A percentile compares a stretch with the other conserved stretches of the same genome.
These are phyloP conservation scores for Lacanobia oleracea DNA, from an alignment of 2,888 invertebrate genomes.

Conservation along the genomic window DNA sequence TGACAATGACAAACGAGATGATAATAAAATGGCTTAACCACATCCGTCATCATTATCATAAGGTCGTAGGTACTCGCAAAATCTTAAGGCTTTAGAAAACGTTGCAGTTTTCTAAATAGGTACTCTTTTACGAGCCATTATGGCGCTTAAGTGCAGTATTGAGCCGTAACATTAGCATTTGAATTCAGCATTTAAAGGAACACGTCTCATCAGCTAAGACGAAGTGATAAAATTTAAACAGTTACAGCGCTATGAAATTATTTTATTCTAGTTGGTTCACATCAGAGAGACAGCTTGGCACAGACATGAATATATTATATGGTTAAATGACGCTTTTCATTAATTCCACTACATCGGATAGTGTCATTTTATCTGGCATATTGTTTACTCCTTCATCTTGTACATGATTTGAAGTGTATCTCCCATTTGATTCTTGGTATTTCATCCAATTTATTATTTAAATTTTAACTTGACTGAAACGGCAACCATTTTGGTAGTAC, in stretches of 20 bases:
- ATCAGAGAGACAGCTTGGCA: slow-evolving; percentile 38
- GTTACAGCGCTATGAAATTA: slow-evolving; percentile 22
- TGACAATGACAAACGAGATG: slow-evolving; percentile 30
- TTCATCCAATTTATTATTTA: slow-evolving; percentile 1
- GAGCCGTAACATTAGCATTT: slow-evolving; percentile 53
- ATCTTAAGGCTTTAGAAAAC: slow-evolving; percentile 49
- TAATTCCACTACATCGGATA: slow-evolving; percentile 47
- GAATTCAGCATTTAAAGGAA: slow-evolving; percentile 41
- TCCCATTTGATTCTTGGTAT: not conserved
- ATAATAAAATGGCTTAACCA: slow-evolving; percentile 22
- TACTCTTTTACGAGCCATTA: slow-evolving; percentile 43
- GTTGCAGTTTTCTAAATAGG: slow-evolving; percentile 53
- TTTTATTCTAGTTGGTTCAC: slow-evolving; percentile 15
- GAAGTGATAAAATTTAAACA: slow-evolving; percentile 35
- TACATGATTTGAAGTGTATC: not conserved
- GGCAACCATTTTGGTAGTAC: slow-evolving; percentile 19
- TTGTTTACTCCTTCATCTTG: slow-evolving; percentile 24
- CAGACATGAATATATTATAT: slow-evolving; percentile 55
- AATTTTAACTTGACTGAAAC: slow-evolving; percentile 4
- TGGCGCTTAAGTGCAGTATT: slow-evolving; percentile 35
- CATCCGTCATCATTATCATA: slow-evolving; percentile 19
- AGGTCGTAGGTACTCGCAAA: slow-evolving; percentile 19
- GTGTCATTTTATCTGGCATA: slow-evolving; percentile 33
- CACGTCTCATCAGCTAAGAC: slow-evolving; percentile 24
- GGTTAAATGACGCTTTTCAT: slow-evolving; percentile 44